Percentiles rank a stretch among this genome's conserved stretches.
phyloP scores from a whole-genome alignment of 2,888 invertebrate species.

The Aleiodes leptofemur region DNA sequence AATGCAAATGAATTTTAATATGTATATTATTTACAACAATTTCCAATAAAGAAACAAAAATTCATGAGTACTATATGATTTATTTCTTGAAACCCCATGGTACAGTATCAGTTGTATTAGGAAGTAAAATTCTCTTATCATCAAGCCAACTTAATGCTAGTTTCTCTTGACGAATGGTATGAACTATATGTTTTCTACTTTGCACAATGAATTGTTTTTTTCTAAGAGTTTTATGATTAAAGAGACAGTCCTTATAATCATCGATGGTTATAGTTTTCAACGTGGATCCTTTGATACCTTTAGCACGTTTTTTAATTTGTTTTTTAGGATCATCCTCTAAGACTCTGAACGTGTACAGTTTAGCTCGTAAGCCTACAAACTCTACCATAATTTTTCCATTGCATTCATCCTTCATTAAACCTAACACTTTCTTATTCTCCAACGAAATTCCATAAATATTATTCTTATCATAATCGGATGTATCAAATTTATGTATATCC shows the following conservation, averaged over 20 bases:
- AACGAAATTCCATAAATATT: slow-evolving; percentile 59
- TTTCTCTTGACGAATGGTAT: not conserved
- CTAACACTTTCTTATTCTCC: slow-evolving; percentile 62
- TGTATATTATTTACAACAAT: not conserved
- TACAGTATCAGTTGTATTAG: not conserved
- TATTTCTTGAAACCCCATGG: not conserved
- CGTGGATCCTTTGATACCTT: slow-evolving; percentile 41
- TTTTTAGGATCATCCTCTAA: slow-evolving; percentile 28
- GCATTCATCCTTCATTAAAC: slow-evolving; percentile 65
- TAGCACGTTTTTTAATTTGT: slow-evolving; percentile 41
- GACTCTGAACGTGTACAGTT: slow-evolving; percentile 56
- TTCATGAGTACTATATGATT: no score
- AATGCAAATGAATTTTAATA: slow-evolving; percentile 26
- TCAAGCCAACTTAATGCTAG: not conserved
- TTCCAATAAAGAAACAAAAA: no score
- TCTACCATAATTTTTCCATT: slow-evolving; percentile 59
- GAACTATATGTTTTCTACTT: slow-evolving; percentile 44
- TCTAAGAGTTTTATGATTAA: slow-evolving; percentile 24
- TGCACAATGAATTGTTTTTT: slow-evolving; percentile 46
- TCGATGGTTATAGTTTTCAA: slow-evolving; percentile 45
- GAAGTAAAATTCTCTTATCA: slow-evolving; percentile 15
- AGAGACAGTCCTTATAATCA: slow-evolving; percentile 41
- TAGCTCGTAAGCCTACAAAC: slow-evolving; percentile 62
- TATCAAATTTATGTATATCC: slow-evolving; percentile 65
- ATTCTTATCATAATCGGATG: slow-evolving; percentile 54